These are phyloP conservation scores for Cinclus cinclus DNA, from an alignment of 2,113 vertebrate genomes.

Conservation along the genomic window DNA sequence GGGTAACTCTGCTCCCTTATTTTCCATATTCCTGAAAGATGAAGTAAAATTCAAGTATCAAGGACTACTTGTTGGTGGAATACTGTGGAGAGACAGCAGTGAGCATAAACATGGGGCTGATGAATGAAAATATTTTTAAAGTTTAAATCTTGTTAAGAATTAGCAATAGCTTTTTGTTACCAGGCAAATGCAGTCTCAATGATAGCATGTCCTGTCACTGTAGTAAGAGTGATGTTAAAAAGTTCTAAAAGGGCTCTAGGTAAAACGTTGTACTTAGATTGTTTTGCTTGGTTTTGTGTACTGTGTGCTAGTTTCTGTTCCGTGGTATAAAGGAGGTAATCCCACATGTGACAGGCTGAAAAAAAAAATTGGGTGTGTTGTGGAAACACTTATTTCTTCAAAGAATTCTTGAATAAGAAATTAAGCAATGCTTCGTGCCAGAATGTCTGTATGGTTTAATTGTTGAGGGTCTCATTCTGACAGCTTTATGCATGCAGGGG, in stretches of 20 bases:
- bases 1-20: neutral
- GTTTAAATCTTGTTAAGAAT: neutral
- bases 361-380: neutral
- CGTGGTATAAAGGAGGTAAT: neutral
- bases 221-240: neutral
- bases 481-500: neutral
- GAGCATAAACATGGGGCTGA: neutral
- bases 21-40: neutral
- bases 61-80: neutral
- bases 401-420: neutral
- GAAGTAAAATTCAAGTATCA: neutral
- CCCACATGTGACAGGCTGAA: neutral
- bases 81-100: neutral
- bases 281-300: neutral
- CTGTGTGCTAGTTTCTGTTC: neutral
- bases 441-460: neutral
- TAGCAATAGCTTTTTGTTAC: neutral
- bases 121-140: neutral
- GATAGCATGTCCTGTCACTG: neutral
- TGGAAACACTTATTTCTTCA: neutral
- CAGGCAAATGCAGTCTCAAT: neutral
- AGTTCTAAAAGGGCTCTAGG: neutral
- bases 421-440: neutral
- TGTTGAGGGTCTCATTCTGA: slow-evolving; percentile 5
- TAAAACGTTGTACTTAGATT: neutral